phyloP scores from a whole-genome alignment of 64 coral and sea anemone genomes.

The Pocillopora verrucosa region DNA sequence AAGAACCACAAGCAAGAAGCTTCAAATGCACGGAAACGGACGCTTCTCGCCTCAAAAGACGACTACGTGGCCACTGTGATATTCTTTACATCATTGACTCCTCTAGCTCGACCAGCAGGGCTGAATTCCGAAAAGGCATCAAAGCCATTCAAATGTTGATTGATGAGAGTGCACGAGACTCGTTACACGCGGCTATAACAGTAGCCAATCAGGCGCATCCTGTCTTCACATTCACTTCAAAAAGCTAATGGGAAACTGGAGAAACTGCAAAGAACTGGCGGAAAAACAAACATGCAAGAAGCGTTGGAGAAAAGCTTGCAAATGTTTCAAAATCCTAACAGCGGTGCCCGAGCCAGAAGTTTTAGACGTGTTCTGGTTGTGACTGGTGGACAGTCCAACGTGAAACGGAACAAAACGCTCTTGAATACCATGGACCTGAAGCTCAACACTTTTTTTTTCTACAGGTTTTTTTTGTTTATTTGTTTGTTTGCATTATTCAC shows the following conservation, averaged over 20 bases:
- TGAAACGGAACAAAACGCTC: conserved; percentile 36
- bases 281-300: conserved; percentile 30
- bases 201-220: conserved; percentile 1
- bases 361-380: conserved; percentile 44
- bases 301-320: conserved; percentile 9
- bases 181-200: neutral
- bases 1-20: conserved; percentile 8
- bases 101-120: conserved; percentile 1
- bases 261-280: neutral
- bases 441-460: neutral
- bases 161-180: neutral
- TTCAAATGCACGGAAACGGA: neutral
- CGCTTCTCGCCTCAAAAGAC: conserved; percentile 14
- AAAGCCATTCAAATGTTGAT: conserved; percentile 36
- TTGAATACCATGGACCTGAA: conserved; percentile 50
- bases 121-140: conserved; percentile 15
- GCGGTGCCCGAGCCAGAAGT: conserved; percentile 23
- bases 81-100: conserved; percentile 16
- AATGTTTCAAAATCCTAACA: conserved; percentile 21
- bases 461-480: neutral
- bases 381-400: conserved; percentile 61
- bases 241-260: neutral
- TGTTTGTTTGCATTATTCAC: neutral
- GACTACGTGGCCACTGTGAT: neutral
- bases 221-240: conserved; percentile 5